Conservation (phyloP, 2,888 invertebrate species). For the Therioaphis trifolii region DNA sequence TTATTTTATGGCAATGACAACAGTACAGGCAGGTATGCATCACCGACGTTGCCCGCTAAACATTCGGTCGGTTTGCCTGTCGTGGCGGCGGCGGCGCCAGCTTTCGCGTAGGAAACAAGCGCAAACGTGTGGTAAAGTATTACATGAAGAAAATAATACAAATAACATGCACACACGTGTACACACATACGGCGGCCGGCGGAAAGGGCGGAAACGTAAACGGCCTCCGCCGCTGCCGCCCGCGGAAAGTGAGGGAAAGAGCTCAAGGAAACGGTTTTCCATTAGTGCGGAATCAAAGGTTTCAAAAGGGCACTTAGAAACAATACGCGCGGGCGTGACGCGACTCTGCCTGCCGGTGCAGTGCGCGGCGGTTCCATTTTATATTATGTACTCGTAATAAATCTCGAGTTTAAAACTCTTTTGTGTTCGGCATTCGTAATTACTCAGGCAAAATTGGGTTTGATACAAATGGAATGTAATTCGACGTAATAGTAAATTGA, state of each 20-base stretch:
- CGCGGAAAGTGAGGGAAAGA: constrained; percentile 32
- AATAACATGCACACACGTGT: not conserved
- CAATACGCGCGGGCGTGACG: constrained; percentile 41
- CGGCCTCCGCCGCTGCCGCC: not conserved
- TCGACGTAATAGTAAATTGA: constrained; percentile 52
- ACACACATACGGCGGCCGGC: not conserved
- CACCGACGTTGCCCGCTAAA: too few relatives aligned
- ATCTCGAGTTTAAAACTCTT: constrained; percentile 59
- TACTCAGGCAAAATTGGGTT: constrained; percentile 56
- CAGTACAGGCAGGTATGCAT: too few relatives aligned
- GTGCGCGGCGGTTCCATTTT: constrained; percentile 54
- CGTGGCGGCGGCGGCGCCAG: too few relatives aligned
- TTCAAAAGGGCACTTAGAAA: constrained; percentile 61
- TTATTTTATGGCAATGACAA: too few relatives aligned
- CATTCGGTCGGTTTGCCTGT: not conserved
- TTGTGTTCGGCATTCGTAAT: constrained; percentile 59
- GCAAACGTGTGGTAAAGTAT: too few relatives aligned
- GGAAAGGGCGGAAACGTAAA: not conserved
- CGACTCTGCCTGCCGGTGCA: too few relatives aligned
- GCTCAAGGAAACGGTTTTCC: constrained; percentile 58
- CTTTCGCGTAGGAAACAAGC: too few relatives aligned
- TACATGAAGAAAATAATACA: too few relatives aligned
- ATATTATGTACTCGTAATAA: constrained; percentile 51
- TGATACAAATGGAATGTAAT: constrained; percentile 58
- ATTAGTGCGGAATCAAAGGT: constrained; percentile 59